Evolutionary conservation across 2,113 vertebrate species (phyloP).

Genomic region (Gobiocypris rarus): DNA sequence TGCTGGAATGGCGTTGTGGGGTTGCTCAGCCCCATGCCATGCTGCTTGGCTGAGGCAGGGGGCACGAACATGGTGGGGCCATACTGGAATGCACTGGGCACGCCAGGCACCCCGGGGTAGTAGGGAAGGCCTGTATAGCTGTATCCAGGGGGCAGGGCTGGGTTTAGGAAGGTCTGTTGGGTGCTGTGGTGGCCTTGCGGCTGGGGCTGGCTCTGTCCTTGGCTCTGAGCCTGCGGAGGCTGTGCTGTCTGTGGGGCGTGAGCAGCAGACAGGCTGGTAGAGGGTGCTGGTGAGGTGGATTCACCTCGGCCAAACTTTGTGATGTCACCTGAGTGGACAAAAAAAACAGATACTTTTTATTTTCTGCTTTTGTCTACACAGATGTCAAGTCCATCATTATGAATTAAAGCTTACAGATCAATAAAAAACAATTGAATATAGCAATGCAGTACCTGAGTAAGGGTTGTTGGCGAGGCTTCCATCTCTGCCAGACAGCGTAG

Average conservation of each 20-base stretch:
- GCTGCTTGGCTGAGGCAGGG: slow-evolving; percentile 92
- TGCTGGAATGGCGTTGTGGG: slow-evolving; percentile 90
- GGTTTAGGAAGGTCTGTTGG: slow-evolving; percentile 95
- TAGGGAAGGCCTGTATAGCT: slow-evolving; percentile 98
- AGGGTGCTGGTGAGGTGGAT: slow-evolving; percentile 92
- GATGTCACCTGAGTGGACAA: slow-evolving; percentile 81
- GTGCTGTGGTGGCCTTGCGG: slow-evolving; percentile 94
- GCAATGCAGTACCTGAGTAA: slow-evolving; percentile 88
- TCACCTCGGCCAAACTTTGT: slow-evolving; percentile 95
- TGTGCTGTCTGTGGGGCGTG: slow-evolving; percentile 60
- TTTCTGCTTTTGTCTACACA: not conserved
- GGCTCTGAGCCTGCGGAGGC: slow-evolving; percentile 89
- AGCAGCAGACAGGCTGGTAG: slow-evolving; percentile 83
- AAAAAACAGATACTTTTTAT: not conserved
- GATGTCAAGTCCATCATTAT: not conserved
- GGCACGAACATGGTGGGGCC: slow-evolving; percentile 96
- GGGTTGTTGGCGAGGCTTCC: slow-evolving; percentile 91
- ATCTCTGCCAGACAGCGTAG: slow-evolving; percentile 90
- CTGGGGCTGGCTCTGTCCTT: slow-evolving; percentile 89
- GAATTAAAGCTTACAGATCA: not conserved
- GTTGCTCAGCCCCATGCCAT: slow-evolving; percentile 84
- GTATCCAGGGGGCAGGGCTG: slow-evolving; percentile 94
- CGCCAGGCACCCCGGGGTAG: slow-evolving; percentile 93
- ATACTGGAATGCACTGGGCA: slow-evolving; percentile 97
- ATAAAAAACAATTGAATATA: not conserved